Conservation (phyloP, 2,797 vertebrate genomes). For the Sebastes steindachneri region DNA sequence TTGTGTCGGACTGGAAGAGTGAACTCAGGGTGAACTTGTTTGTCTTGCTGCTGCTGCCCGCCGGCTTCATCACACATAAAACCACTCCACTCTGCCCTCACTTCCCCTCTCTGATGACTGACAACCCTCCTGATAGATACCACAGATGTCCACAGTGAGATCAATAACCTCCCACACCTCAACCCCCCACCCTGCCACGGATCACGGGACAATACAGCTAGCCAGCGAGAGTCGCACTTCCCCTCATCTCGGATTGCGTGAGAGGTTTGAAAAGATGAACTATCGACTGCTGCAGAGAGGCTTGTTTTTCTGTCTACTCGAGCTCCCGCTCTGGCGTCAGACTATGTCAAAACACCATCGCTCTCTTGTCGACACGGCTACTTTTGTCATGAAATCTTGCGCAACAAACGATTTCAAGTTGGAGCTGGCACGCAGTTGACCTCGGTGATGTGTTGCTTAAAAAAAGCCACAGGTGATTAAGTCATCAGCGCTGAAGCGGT, state of each 20-base stretch:
- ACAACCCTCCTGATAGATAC: slow-evolving; percentile 55
- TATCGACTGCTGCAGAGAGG: slow-evolving; percentile 6
- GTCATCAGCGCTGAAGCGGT: slow-evolving; percentile 18
- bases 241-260: slow-evolving; percentile 57
- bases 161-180: slow-evolving; percentile 56
- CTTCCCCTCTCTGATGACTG: slow-evolving; percentile 52
- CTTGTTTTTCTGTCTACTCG: slow-evolving; percentile 47
- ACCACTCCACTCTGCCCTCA: slow-evolving; percentile 27
- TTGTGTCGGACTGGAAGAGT: slow-evolving; percentile 17
- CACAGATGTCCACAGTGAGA: slow-evolving; percentile 62
- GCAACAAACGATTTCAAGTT: slow-evolving; percentile 28
- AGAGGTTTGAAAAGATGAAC: slow-evolving; percentile 57
- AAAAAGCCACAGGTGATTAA: slow-evolving; percentile 51
- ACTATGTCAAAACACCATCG: slow-evolving; percentile 60
- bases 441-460: slow-evolving; percentile 13
- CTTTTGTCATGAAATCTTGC: slow-evolving; percentile 48
- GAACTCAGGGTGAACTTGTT: slow-evolving; percentile 75
- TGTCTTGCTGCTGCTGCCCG: slow-evolving; percentile 48
- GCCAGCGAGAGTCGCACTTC: slow-evolving; percentile 32
- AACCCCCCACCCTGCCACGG: background rate
- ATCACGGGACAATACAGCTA: slow-evolving; percentile 19
- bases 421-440: slow-evolving; percentile 14
- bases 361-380: slow-evolving; percentile 8
- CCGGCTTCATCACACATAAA: slow-evolving; percentile 31
- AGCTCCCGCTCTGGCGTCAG: slow-evolving; percentile 42